Evolutionary conservation across 2,113 vertebrate genomes (phyloP).

Genomic region (Pachypanchax playfairii): DNA sequence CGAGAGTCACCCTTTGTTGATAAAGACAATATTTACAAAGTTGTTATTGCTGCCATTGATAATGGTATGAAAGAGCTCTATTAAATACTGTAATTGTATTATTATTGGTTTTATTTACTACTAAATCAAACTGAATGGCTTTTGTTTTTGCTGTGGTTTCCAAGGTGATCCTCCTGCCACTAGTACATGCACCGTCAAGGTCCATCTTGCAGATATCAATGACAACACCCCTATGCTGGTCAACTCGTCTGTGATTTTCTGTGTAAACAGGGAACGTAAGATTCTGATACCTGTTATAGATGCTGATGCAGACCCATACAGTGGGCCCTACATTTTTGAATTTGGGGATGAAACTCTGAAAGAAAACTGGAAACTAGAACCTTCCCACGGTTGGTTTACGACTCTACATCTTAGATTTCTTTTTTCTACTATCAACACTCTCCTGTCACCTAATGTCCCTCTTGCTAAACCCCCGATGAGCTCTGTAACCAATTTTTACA

Average conservation of each 20-base stretch:
- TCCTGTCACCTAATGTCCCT: too few relatives aligned
- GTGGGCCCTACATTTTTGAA: conserved; percentile 79
- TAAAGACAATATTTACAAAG: conserved; percentile 68
- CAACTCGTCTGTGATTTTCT: conserved; percentile 58
- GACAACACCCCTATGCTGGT: conserved; percentile 74
- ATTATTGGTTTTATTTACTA: not conserved
- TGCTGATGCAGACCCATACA: conserved; percentile 63
- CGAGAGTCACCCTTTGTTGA: conserved; percentile 78
- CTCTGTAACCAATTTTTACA: too few relatives aligned
- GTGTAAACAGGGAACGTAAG: conserved; percentile 48
- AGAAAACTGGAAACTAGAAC: conserved; percentile 76
- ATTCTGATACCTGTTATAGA: conserved; percentile 67
- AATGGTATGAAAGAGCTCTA: conserved; percentile 69
- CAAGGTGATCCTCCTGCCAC: conserved; percentile 79
- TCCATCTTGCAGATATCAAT: conserved; percentile 80
- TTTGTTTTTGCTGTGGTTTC: not conserved
- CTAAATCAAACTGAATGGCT: not conserved
- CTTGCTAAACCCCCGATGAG: too few relatives aligned
- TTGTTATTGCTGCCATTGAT: conserved; percentile 74
- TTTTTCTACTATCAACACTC: too few relatives aligned
- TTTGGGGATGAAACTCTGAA: conserved; percentile 48
- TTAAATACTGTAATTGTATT: not conserved
- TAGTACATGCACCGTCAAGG: conserved; percentile 69
- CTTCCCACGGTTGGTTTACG: conserved; percentile 58
- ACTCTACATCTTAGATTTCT: not conserved